A percentile compares a stretch with the other conserved stretches of the same genome.
Evolutionary conservation across 2,113 vertebrate species (phyloP).

Genomic region (Labeo rohita): DNA sequence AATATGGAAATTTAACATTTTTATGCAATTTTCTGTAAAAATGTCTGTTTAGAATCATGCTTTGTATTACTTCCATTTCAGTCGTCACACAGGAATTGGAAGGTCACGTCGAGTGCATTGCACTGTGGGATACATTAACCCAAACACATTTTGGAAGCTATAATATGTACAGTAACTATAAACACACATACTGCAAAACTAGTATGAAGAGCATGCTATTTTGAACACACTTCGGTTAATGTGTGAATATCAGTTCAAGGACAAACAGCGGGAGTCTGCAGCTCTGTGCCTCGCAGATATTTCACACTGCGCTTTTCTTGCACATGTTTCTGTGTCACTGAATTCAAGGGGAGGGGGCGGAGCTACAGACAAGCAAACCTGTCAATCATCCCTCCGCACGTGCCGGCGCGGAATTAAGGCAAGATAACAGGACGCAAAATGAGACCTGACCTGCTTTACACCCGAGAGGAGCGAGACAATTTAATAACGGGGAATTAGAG

Average conservation of each 20-base stretch:
- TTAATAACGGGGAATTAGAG: constrained; percentile 5
- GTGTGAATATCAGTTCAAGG: constrained; percentile 1
- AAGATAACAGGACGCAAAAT: background rate
- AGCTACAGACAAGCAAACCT: background rate
- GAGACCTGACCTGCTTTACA: constrained; percentile 28
- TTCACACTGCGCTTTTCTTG: background rate
- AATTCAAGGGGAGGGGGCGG: background rate
- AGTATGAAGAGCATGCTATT: background rate
- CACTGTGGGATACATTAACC: background rate
- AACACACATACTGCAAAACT: background rate
- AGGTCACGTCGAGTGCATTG: constrained; percentile 1
- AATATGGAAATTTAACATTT: background rate
- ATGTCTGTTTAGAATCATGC: background rate
- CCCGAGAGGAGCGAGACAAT: constrained; percentile 3
- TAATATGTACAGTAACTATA: background rate
- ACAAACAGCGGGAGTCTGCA: background rate
- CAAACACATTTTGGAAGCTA: background rate
- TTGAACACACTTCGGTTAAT: background rate
- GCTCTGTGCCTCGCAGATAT: background rate
- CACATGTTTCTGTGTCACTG: background rate
- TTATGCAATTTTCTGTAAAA: background rate
- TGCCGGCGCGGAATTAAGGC: background rate
- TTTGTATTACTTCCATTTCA: background rate
- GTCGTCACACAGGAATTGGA: background rate
- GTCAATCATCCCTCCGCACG: constrained; percentile 19